phyloP scores from a whole-genome alignment of 2,888 invertebrate species.

The Acanthosoma haemorrhoidale region DNA sequence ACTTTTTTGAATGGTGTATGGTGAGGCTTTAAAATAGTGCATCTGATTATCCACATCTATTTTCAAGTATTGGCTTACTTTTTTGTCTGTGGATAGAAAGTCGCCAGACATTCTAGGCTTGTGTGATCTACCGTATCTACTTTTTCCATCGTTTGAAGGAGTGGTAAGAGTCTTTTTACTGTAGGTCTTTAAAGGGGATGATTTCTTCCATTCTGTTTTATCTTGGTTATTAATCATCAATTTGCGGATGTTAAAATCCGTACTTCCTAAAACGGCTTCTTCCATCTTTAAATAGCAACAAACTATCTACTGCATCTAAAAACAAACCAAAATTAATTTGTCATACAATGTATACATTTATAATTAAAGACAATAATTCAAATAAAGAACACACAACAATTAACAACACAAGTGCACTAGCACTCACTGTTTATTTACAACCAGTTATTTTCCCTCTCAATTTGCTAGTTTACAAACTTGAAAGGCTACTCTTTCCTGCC shows the following conservation, averaged over 20 bases:
- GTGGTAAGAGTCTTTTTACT: conserved; percentile 32
- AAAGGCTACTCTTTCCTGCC: not conserved
- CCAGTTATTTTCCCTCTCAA: not conserved
- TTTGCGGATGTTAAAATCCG: conserved; percentile 21
- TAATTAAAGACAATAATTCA: not conserved
- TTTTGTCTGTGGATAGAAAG: conserved; percentile 48
- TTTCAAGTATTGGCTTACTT: conserved; percentile 43
- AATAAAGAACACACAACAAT: not conserved
- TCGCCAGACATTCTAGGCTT: conserved; percentile 52
- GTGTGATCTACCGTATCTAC: conserved; percentile 58
- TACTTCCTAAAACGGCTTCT: not conserved
- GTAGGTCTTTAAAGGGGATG: conserved; percentile 34
- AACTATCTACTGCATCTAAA: not conserved
- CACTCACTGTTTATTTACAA: not conserved
- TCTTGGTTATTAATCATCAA: conserved; percentile 18
- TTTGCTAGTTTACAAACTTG: no score
- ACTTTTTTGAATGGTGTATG: conserved; percentile 4
- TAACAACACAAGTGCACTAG: not conserved
- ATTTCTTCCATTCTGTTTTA: conserved; percentile 32
- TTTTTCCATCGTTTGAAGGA: conserved; percentile 42
- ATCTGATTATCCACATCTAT: conserved; percentile 36
- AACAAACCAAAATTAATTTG: not conserved
- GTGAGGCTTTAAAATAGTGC: conserved; percentile 32
- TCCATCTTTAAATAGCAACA: not conserved
- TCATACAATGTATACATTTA: not conserved